Evolutionary conservation across 1,140 invertebrate species (phyloP).

Genomic region (Pararge aegeria): DNA sequence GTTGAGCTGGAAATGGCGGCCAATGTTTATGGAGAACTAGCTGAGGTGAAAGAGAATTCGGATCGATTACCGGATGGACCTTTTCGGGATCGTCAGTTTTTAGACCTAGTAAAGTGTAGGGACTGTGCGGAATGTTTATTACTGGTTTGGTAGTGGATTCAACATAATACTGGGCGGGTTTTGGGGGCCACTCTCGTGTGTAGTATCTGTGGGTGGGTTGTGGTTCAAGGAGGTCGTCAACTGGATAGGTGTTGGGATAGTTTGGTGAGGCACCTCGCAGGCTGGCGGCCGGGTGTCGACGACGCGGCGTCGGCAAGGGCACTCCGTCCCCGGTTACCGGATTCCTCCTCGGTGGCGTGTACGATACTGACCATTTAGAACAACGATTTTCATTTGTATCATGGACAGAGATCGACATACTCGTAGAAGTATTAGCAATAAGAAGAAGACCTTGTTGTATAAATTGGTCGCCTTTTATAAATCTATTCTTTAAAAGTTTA

Average conservation of each 20-base stretch:
- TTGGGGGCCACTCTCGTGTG: constrained; percentile 56
- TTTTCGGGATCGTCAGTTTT: constrained; percentile 58
- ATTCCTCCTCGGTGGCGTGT: constrained; percentile 75
- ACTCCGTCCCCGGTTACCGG: constrained; percentile 78
- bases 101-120: constrained; percentile 60
- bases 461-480: too few species aligned
- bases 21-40: constrained; percentile 58
- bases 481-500: too few species aligned
- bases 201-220: constrained; percentile 63
- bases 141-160: constrained; percentile 55
- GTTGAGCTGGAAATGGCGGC: constrained; percentile 70
- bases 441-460: background rate
- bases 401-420: constrained; percentile 10
- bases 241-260: constrained; percentile 39
- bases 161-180: constrained; percentile 64
- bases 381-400: constrained; percentile 63
- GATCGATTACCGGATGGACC: constrained; percentile 56
- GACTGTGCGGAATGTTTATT: constrained; percentile 42
- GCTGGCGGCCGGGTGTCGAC: constrained; percentile 66
- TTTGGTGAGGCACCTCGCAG: constrained; percentile 70
- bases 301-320: constrained; percentile 54
- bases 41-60: constrained; percentile 64
- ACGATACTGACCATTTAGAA: constrained; percentile 73
- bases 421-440: constrained; percentile 5
- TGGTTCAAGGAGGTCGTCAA: constrained; percentile 48